A percentile compares a stretch with the other conserved stretches of the same genome.
Evolutionary conservation across 1,140 invertebrate species (phyloP).

Genomic region (Drosophila ambigua): DNA sequence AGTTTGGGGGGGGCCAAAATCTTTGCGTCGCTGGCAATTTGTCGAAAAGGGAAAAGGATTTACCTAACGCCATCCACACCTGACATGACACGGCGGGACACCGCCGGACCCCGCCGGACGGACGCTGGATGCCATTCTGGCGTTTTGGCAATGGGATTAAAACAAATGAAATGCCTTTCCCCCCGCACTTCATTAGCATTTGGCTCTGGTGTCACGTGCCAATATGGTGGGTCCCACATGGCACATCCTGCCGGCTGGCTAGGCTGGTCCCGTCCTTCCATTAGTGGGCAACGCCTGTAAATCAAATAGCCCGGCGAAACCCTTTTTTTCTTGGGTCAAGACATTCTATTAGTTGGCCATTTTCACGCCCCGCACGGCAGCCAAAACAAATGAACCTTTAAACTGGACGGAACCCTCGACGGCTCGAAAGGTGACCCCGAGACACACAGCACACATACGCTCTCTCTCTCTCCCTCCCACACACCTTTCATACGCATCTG

Average conservation of each 20-base stretch:
- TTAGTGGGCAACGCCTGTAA: slow-evolving; percentile 48
- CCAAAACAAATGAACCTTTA: slow-evolving; percentile 60
- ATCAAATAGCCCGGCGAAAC: slow-evolving; percentile 48
- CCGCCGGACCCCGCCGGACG: no score
- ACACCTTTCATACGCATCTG: slow-evolving; percentile 42
- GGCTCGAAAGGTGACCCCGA: slow-evolving; percentile 44
- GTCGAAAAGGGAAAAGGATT: slow-evolving; percentile 27
- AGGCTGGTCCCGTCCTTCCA: slow-evolving; percentile 23
- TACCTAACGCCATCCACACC: slow-evolving; percentile 20
- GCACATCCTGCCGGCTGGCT: slow-evolving; percentile 15
- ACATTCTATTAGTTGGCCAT: slow-evolving; percentile 74
- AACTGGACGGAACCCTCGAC: slow-evolving; percentile 18
- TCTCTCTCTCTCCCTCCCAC: no score
- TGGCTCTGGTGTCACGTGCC: slow-evolving; percentile 38
- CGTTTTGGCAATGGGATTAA: background rate
- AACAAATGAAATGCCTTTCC: slow-evolving; percentile 41
- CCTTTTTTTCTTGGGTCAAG: slow-evolving; percentile 51
- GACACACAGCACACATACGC: slow-evolving; percentile 9
- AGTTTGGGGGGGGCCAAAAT: slow-evolving; percentile 7
- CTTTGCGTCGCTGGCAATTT: slow-evolving; percentile 27
- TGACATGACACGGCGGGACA: slow-evolving; percentile 15
- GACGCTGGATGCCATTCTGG: no score
- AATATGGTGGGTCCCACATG: slow-evolving; percentile 26
- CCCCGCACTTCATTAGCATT: slow-evolving; percentile 46
- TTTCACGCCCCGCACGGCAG: slow-evolving; percentile 65